Evolutionary conservation across 2,113 vertebrate species (phyloP), one percentile per base, ranked within the genome.

Genomic region (Erythrolamprus reginae): DNA sequence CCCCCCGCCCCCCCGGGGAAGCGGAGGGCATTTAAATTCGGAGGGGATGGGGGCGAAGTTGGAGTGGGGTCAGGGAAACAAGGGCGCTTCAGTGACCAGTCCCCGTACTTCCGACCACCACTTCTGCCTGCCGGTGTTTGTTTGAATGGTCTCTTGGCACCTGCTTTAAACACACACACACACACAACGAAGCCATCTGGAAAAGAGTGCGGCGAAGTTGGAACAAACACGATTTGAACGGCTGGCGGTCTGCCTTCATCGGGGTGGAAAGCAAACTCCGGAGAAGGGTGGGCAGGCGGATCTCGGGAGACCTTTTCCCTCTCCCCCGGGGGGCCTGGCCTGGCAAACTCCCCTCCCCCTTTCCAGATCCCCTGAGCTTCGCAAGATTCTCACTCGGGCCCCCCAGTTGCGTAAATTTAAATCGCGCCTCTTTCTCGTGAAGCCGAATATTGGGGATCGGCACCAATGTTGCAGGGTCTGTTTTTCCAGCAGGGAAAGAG

Each of bases 141-240:
- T 82, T 87, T 87, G 42, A n/a, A n/a, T 23, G 53, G 85, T 92
- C 88, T 89, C 91, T 65, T 24, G 91, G 52, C 88, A 89, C 84
- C 88, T 51, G 84, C n/a, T 87, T n/a, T n/a, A n/a, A n/a, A n/a
- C n/a, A n/a, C n/a, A n/a, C n/a, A n/a, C n/a, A n/a, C n/a, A n/a
- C n/a, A n/a, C n/a, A 51, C 82, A 89, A n/a, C 52, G n/a, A 13
- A 17, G 82, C 91, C 91, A 92, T 89, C 88, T 92, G 91, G 91
- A 82, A 53, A 28, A 21, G 17, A n/a, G n/a, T n/a, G n/a, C n/a
- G 82, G 70, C 15, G 50, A 47, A 83, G 45, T 3, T 58, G 55
- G 52, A 86, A 87, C 42, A 82, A 87, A 92, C 85, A 89, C 1
- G 24, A n/a, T 12, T n/a, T 23, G 23, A 51, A 19, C 45, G 55